Evolutionary conservation across 2,113 vertebrate species (phyloP).

Genomic region (Nestor notabilis): DNA sequence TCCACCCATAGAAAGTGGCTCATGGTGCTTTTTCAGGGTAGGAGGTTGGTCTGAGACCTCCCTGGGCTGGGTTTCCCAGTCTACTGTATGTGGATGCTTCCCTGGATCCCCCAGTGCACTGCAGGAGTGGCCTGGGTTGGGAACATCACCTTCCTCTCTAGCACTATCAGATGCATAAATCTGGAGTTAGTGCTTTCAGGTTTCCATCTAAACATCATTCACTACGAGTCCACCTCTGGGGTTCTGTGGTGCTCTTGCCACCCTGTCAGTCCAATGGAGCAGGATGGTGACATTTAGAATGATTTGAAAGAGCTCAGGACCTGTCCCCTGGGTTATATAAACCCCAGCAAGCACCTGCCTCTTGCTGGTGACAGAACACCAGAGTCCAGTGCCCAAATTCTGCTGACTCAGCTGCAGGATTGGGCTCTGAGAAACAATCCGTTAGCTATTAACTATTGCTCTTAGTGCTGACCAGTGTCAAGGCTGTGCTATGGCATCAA

Average conservation of each 20-base stretch:
- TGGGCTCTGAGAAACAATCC: neutral
- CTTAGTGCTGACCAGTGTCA: neutral
- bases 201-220: neutral
- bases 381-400: neutral
- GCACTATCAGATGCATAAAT: accelerated
- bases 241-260: neutral
- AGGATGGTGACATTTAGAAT: accelerated
- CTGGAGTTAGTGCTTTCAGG: neutral
- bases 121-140: neutral
- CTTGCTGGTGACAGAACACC: neutral
- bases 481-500: neutral
- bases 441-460: conserved; percentile 49
- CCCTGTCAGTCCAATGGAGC: accelerated
- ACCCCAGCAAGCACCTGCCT: neutral
- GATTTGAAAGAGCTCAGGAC: neutral
- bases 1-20: neutral
- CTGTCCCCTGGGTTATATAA: accelerated
- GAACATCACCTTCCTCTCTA: neutral
- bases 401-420: neutral
- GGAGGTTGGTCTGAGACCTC: neutral
- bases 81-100: neutral
- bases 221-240: neutral
- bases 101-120: neutral
- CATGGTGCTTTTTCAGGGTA: neutral
- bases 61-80: neutral